Base-by-base conservation (phyloP, 1,140 invertebrate genomes). In the Camponotus pennsylvanicus region DNA sequence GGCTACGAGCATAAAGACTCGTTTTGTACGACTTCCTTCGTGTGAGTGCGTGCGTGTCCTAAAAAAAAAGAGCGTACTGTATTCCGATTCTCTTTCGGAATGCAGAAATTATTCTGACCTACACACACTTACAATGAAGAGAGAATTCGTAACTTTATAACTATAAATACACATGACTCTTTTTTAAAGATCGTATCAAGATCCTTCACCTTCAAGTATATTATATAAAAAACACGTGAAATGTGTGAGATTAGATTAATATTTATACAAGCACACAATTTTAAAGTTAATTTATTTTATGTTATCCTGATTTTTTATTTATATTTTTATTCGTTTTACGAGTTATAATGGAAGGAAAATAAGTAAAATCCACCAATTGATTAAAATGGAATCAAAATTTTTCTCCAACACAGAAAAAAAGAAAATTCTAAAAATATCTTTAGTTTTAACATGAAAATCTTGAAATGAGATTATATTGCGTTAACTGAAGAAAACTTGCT, bases 61-160 rank as follows among this genome's bases (percentile, higher is more conserved):
- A 71, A 86, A 27, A 27, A 27, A 27, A 90, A 84, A 66, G 86
- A 76, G 66, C 71, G 78, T 57, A 90, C 85, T 89, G 89, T 89
- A 57, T 45, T 78, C 45, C 34, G 49, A 82, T 67, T 55, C 66
- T 57, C 34, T n/a, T 45, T 21, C 32, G 18, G 34, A 78, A 61
- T 15, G 57, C 67, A 77, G 83, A 89, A 82, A 89, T 86, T 77
- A 55, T 63, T 84, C 52, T 71, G 77, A 79, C 34, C 77, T 13
- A 18, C 78, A 57, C 66, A 37, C 52, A 42, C 59, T 45, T 59
- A 37, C 52, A 21, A 42, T 5, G 21, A 32, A 70, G 6, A 40
- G 37, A 40, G 37, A 82, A 42, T 49, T 59, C 66, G 37, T 57
- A 40, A 59, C 34, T 70, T 57, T 5, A 42, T 49, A 3, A 57